These are phyloP conservation scores for Plestiodon gilberti DNA, from an alignment of 2,113 vertebrate species.

Conservation along the genomic window DNA sequence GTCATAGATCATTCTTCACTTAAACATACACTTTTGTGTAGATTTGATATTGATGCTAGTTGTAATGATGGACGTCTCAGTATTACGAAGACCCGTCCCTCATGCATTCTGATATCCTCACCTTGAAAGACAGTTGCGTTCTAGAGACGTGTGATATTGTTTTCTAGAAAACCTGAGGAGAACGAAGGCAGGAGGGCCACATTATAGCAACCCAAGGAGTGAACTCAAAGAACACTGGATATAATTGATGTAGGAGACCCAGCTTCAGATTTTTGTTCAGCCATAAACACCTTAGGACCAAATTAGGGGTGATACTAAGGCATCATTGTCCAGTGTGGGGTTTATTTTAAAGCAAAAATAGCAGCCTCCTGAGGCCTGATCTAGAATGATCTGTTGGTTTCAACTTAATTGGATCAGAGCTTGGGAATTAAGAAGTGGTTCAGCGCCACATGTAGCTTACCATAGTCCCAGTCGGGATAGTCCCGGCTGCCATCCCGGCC, in stretches of 20 bases:
- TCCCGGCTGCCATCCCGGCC: too few species aligned
- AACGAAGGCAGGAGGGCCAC: not conserved
- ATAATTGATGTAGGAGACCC: not conserved
- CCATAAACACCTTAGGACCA: too few species aligned
- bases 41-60: not conserved
- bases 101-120: not conserved
- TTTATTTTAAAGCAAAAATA: too few species aligned
- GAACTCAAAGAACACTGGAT: not conserved
- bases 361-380: too few species aligned
- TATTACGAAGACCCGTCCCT: not conserved
- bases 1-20: not conserved
- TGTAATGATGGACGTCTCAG: not conserved
- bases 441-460: too few species aligned
- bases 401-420: slow-evolving; percentile 51
- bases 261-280: too few species aligned
- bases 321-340: too few species aligned
- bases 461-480: too few species aligned
- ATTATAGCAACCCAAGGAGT: not conserved
- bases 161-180: not conserved
- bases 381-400: slow-evolving; percentile 28
- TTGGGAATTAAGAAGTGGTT: slow-evolving; percentile 43
- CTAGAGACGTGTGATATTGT: not conserved
- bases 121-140: not conserved
- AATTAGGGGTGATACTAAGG: too few species aligned
- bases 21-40: not conserved